These are phyloP conservation scores for Cuculus canorus DNA, from an alignment of 2,797 vertebrate species.

Conservation along the genomic window DNA sequence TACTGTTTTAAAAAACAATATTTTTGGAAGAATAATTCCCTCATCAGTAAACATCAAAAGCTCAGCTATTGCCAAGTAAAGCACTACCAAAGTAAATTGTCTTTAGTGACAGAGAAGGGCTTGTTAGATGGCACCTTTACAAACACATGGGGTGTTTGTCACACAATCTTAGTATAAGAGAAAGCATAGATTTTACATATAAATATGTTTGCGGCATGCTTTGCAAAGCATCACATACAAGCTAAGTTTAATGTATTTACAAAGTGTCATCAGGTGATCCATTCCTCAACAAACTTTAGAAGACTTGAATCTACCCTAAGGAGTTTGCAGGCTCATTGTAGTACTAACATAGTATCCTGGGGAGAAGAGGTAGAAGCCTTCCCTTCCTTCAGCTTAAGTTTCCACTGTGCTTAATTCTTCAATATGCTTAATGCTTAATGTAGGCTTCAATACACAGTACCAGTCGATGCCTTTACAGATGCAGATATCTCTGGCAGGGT, in stretches of 20 bases:
- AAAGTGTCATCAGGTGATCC: neutral
- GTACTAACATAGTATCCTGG: neutral
- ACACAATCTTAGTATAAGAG: neutral
- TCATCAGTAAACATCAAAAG: slow-evolving; percentile 28
- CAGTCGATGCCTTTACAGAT: neutral
- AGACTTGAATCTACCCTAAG: neutral
- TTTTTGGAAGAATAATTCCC: slow-evolving; percentile 46
- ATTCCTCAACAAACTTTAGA: neutral
- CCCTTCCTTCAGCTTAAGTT: neutral
- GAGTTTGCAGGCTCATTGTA: neutral
- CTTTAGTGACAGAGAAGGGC: neutral
- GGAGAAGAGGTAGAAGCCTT: neutral
- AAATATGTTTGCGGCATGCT: neutral
- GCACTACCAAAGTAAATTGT: neutral
- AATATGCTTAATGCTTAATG: too few species aligned
- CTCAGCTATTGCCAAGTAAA: slow-evolving; percentile 21
- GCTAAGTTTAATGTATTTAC: neutral
- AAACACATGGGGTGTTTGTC: neutral
- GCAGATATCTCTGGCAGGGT: neutral
- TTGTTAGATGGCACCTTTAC: neutral
- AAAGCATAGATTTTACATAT: neutral
- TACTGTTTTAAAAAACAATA: neutral
- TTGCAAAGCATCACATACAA: neutral
- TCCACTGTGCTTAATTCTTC: neutral
- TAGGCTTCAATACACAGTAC: neutral